Evolutionary conservation across 2,797 vertebrate species (phyloP).

Genomic region (Oreonectes daqikongensis): DNA sequence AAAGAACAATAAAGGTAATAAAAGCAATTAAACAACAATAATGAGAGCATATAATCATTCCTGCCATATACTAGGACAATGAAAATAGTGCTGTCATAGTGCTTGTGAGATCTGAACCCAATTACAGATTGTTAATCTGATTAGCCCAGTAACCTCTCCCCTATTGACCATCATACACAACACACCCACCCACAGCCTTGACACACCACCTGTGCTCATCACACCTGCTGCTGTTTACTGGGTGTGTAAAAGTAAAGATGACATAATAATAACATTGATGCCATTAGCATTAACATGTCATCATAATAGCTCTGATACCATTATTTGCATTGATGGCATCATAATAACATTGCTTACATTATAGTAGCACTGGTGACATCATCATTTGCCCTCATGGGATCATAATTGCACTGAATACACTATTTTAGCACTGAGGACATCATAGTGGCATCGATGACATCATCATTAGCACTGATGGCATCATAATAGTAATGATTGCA

Average conservation of each 20-base stretch:
- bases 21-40: no score
- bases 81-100: neutral
- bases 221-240: slow-evolving; percentile 31
- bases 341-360: no score
- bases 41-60: no score
- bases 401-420: no score
- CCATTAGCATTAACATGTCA: no score
- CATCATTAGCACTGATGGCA: no score
- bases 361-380: slow-evolving; percentile 17
- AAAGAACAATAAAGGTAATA: no score
- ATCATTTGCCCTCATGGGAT: neutral
- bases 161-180: slow-evolving; percentile 42
- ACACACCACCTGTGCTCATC: slow-evolving; percentile 20
- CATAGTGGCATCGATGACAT: no score
- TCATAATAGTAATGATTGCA: no score
- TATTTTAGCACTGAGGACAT: no score
- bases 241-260: neutral
- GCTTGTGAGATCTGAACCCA: slow-evolving; percentile 14
- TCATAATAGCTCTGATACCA: no score
- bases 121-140: slow-evolving; percentile 49
- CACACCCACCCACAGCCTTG: slow-evolving; percentile 23
- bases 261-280: no score
- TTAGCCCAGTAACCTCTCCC: slow-evolving; percentile 52
- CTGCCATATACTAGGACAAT: neutral
- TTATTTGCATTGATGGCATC: neutral